These are phyloP conservation scores for Patella depressa DNA, from an alignment of 2,888 invertebrate species.

Conservation along the genomic window DNA sequence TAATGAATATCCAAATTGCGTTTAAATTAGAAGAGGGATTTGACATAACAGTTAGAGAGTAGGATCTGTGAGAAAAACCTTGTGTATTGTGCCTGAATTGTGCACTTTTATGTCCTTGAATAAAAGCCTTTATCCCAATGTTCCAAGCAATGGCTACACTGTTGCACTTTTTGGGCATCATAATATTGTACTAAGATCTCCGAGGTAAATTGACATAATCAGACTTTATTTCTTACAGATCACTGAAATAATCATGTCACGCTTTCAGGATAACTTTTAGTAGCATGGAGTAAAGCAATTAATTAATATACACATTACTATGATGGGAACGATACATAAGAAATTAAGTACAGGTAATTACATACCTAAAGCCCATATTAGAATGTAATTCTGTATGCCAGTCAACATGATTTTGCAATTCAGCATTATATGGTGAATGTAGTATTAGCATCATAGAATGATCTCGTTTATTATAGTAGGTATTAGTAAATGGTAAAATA, in stretches of 20 bases:
- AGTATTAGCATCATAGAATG: slow-evolving; percentile 66
- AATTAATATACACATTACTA: too few species aligned
- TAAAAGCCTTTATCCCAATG: too few species aligned
- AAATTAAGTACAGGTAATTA: not conserved
- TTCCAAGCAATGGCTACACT: too few species aligned
- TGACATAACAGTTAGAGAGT: not conserved
- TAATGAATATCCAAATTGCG: not conserved
- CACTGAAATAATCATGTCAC: too few species aligned
- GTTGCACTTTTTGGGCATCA: too few species aligned
- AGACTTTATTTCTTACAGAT: too few species aligned
- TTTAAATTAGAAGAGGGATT: not conserved
- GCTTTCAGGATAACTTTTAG: too few species aligned
- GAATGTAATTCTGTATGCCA: slow-evolving; percentile 69
- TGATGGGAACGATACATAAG: too few species aligned
- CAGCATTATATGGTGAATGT: slow-evolving; percentile 65
- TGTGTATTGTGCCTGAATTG: not conserved
- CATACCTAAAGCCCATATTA: slow-evolving; percentile 70
- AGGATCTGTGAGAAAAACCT: not conserved
- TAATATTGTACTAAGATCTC: too few species aligned
- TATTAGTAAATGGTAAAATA: slow-evolving; percentile 64
- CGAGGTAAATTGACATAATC: too few species aligned
- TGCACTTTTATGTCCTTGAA: too few species aligned
- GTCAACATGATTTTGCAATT: slow-evolving; percentile 61
- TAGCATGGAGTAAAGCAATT: too few species aligned
- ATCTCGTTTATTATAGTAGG: slow-evolving; percentile 68